These are phyloP conservation scores for Drosophila punjabiensis DNA, from an alignment of 1,140 invertebrate genomes.

Conservation along the genomic window DNA sequence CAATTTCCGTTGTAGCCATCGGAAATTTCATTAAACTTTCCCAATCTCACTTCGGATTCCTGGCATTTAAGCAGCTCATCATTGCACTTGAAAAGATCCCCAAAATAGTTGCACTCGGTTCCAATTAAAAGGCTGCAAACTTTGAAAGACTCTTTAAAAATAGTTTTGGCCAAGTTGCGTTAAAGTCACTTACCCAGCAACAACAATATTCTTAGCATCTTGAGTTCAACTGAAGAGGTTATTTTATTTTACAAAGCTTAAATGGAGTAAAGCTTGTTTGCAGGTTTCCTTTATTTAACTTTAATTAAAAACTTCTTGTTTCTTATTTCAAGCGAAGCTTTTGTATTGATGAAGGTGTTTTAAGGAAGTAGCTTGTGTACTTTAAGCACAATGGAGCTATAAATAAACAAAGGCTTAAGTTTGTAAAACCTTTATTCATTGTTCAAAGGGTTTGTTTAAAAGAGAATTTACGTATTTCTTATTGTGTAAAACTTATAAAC, in stretches of 20 bases:
- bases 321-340: background rate
- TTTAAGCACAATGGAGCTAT: background rate
- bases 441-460: background rate
- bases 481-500: background rate
- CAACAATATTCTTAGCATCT: conserved; percentile 16
- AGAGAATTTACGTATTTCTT: background rate
- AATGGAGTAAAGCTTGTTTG: background rate
- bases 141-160: background rate
- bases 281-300: conserved; percentile 8
- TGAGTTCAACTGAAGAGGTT: conserved; percentile 1
- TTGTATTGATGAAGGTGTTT: conserved; percentile 8
- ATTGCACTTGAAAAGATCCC: conserved; percentile 37
- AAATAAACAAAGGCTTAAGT: background rate
- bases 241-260: background rate
- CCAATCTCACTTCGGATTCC: conserved; percentile 18
- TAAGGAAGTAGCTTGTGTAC: background rate
- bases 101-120: conserved; percentile 1
- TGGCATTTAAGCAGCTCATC: conserved; percentile 29
- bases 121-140: conserved; percentile 11
- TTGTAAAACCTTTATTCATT: background rate
- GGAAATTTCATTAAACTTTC: conserved; percentile 16
- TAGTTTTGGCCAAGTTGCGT: background rate
- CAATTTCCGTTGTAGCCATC: conserved; percentile 19
- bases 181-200: conserved; percentile 24
- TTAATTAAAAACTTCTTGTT: conserved; percentile 3